Base-by-base conservation (phyloP, 2,888 invertebrate genomes). In the Stictocephala bisonia region DNA sequence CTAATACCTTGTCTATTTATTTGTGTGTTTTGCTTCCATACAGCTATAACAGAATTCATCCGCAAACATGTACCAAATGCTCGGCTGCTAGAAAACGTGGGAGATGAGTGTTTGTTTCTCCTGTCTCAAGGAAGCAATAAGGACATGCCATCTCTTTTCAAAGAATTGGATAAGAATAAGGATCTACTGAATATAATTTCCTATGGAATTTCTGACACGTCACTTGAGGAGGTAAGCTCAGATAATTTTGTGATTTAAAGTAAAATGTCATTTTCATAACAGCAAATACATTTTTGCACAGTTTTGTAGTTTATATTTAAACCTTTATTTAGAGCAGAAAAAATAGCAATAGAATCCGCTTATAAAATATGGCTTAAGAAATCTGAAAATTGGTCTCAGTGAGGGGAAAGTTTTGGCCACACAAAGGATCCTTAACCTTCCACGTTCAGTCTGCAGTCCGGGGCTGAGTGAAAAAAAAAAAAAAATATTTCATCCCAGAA, bases 191-290 rank as follows among this genome's bases (percentile, higher is more conserved):
- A 84, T 26, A 83, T 88, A 41, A 82, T 84, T 50, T 86, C 86
- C 68, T 89, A 87, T 80, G 88, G 88, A 18, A 84, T 89, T 13
- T 87, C 88, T n/a, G 88, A 88, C 79, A 87, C 88, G 0, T 86
- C 87, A 29, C 81, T 89, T n/a, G 89, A 89, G 81, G 88, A 88
- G 83, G 87, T 88, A 77, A 76, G 68, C 2, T 35, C 35, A 35
- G 11, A 35, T 9, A 35, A 35, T 6, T 35, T 35, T 35, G 35
- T 9, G 35, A 35, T 9, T 35, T 9, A 35, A 35, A 35, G 11
- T 6, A 9, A 35, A 35, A 11, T 9, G 35, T 7, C 11, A 9
- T 35, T 9, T 35, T 35, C 11, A 11, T 22, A 26, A 29, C 13
- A 35, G 48, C 26, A 13, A n/a, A 9, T 31, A 44, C 13, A 22